Base-by-base conservation (phyloP, 2,888 invertebrate genomes). In the Campoletis raptor region DNA sequence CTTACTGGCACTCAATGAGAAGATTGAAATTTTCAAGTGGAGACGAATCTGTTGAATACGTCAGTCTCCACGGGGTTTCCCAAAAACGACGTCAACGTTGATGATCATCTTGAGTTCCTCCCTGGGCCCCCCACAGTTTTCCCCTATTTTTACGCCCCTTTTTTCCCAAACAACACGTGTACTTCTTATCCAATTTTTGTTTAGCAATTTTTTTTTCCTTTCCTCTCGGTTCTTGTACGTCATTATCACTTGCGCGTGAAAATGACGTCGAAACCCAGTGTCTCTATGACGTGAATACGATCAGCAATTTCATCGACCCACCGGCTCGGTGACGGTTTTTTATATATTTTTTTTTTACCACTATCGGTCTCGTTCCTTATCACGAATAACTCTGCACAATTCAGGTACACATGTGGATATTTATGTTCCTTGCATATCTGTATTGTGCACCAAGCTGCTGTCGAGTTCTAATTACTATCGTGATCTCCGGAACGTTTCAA, bases 401-500 rank as follows among this genome's bases (percentile, higher is more conserved):
- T 40, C 54, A 79, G 79, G 30, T 79, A 57, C 40, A 42, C 6
- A n/a, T 12, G 36, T 10, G 54, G 52, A 69, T 21, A 57, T 74
- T 52, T 24, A 8, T 37, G 3, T 52, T 42, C 45, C 24, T 7
- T 18, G 6, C 40, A 64, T 45, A 24, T 12, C 30, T 70, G 12
- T 15, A 80, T 5, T 24, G 30, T 48, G 36, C 70, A 8, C 48
- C 37, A 52, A 40, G 42, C 57, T 40, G 54, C 54, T 45, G 45
- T 45, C 45, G 8, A 12, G 48, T 64, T 30, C 12, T 48, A 81
- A 73, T 81, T 74, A 67, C 54, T 74, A 74, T 52, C 81, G 64
- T 42, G 54, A 74, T 81, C 66, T 66, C 66, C 37, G 42, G 24
- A 54, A 66, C 52, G 42, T 30, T 74, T 36, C 21, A 30, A 66